Conservation (phyloP, 2,113 vertebrate species). For the Trematocara unimaculatum region DNA sequence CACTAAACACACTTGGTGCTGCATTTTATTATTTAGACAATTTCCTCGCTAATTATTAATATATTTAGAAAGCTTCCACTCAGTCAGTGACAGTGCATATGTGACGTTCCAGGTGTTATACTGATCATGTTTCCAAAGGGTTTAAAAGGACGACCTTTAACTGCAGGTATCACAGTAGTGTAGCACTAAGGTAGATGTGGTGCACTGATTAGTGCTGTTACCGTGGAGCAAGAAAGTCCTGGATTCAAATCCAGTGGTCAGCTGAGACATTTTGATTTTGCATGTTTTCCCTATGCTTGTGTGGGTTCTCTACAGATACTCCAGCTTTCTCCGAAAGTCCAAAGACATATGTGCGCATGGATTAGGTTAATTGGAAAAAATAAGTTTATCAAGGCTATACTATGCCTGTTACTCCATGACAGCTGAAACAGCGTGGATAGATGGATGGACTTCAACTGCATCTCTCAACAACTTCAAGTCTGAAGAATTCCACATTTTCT, state of each 20-base stretch:
- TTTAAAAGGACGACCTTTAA: neutral
- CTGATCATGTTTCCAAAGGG: slow-evolving; percentile 60
- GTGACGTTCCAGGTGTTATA: slow-evolving; percentile 74
- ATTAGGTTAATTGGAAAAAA: neutral
- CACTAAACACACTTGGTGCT: neutral
- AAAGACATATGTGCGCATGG: neutral
- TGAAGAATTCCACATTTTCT: neutral
- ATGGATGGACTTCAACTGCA: neutral
- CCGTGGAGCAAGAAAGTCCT: neutral
- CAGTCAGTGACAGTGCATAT: slow-evolving; percentile 55
- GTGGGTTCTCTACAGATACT: neutral
- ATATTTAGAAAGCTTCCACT: slow-evolving; percentile 10
- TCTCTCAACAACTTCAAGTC: neutral
- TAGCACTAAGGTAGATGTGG: neutral
- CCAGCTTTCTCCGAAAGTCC: neutral
- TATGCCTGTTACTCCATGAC: neutral
- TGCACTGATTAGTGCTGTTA: neutral
- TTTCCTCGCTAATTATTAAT: neutral
- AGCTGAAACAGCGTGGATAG: neutral
- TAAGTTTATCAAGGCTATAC: neutral
- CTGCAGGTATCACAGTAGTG: neutral
- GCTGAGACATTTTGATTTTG: neutral
- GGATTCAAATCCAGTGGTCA: neutral
- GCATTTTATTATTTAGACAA: neutral
- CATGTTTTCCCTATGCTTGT: neutral